phyloP scores from a whole-genome alignment of 1,140 invertebrate species.

The Gyrodactylus salaris region DNA sequence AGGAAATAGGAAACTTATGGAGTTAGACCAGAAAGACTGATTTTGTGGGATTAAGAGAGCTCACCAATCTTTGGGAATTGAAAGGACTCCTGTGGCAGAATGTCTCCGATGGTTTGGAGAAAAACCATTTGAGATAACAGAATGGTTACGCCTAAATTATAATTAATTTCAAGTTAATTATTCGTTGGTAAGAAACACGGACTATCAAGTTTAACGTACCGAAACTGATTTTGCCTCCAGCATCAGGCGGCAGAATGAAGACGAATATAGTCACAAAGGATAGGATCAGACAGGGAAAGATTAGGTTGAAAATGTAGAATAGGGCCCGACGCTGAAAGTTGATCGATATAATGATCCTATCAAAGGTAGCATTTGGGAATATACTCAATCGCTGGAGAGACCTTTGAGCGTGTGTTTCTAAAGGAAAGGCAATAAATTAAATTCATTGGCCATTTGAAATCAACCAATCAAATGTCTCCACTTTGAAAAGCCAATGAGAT shows the following conservation, averaged over 20 bases:
- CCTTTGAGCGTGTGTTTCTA: background rate
- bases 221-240: slow-evolving; percentile 43
- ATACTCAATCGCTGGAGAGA: background rate
- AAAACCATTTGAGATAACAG: slow-evolving; percentile 8
- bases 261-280: slow-evolving; percentile 82
- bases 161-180: no score
- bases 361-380: background rate
- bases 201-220: no score
- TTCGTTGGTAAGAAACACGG: no score
- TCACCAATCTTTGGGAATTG: slow-evolving; percentile 70
- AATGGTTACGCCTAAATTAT: slow-evolving; percentile 38
- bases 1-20: slow-evolving; percentile 61
- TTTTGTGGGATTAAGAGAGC: background rate
- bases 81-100: slow-evolving; percentile 72
- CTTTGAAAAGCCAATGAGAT: no score
- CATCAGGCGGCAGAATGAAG: slow-evolving; percentile 79
- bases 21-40: no score
- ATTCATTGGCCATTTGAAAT: no score
- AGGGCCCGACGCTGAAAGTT: slow-evolving; percentile 68
- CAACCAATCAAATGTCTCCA: no score
- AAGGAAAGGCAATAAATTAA: background rate
- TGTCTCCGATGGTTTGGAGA: slow-evolving; percentile 23
- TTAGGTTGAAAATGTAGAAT: slow-evolving; percentile 95
- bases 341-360: slow-evolving; percentile 22
- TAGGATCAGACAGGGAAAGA: slow-evolving; percentile 83